Evolutionary conservation across 2,888 invertebrate species (phyloP).

Genomic region (Plusia festucae): DNA sequence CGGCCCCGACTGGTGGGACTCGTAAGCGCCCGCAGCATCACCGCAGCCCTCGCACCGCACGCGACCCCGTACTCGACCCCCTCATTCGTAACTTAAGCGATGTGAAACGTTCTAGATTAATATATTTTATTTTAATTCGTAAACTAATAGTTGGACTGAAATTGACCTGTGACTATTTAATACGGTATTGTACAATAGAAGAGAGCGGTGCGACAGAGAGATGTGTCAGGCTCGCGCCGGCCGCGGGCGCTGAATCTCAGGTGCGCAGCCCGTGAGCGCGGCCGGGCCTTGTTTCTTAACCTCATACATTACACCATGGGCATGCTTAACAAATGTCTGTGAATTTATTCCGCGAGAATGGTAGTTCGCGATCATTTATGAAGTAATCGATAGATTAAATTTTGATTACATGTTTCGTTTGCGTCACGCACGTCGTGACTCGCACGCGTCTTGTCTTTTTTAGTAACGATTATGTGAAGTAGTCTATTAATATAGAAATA

Average conservation of each 20-base stretch:
- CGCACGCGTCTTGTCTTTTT: constrained; percentile 77
- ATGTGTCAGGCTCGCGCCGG: constrained; percentile 49
- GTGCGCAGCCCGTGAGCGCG: constrained; percentile 66
- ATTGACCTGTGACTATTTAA: constrained; percentile 78
- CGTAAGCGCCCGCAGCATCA: constrained; percentile 70
- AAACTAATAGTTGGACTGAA: constrained; percentile 78
- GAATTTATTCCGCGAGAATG: constrained; percentile 63
- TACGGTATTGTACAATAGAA: constrained; percentile 66
- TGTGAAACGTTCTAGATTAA: constrained; percentile 67
- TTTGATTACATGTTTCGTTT: constrained; percentile 73
- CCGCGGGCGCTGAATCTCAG: constrained; percentile 84
- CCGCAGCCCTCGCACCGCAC: constrained; percentile 58
- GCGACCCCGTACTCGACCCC: constrained; percentile 54
- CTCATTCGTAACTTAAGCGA: constrained; percentile 65
- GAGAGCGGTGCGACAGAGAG: constrained; percentile 72
- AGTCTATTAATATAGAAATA: constrained; percentile 85
- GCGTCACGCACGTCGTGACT: constrained; percentile 68
- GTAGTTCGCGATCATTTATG: constrained; percentile 63
- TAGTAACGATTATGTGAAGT: constrained; percentile 81
- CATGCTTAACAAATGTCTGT: constrained; percentile 63
- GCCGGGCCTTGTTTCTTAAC: constrained; percentile 55
- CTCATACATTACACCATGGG: constrained; percentile 54
- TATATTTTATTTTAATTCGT: constrained; percentile 71
- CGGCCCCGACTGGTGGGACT: constrained; percentile 87
- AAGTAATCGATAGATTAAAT: constrained; percentile 73